Evolutionary conservation across 2,113 vertebrate species (phyloP).

Genomic region (Gracilinanus agilis): DNA sequence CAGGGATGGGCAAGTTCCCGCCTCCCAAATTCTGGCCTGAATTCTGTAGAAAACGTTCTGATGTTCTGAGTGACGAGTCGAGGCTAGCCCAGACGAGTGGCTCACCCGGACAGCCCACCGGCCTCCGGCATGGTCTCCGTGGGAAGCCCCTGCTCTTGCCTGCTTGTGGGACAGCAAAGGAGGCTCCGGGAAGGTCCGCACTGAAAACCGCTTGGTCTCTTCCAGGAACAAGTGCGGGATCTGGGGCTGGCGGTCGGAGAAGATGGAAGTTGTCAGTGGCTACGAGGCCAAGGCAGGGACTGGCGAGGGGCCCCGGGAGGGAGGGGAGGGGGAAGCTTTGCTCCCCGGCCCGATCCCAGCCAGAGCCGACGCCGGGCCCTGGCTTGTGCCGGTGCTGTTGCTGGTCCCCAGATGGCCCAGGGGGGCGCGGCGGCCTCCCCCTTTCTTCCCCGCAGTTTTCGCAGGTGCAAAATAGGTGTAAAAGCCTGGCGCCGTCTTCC

Average conservation of each 20-base stretch:
- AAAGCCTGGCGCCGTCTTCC: neutral
- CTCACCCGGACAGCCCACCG: neutral
- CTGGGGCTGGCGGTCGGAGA: conserved; percentile 98
- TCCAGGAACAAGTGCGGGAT: conserved; percentile 96
- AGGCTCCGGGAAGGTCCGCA: neutral
- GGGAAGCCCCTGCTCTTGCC: neutral
- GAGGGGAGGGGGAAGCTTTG: too few relatives aligned
- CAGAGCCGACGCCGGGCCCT: neutral
- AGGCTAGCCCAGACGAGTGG: neutral
- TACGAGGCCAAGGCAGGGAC: conserved; percentile 95
- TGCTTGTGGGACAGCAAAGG: neutral
- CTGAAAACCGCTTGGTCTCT: conserved; percentile 49
- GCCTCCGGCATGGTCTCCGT: neutral
- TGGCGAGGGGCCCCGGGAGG: too few relatives aligned
- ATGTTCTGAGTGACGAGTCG: neutral
- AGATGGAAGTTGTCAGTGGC: conserved; percentile 94
- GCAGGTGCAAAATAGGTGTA: too few relatives aligned
- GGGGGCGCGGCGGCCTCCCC: neutral
- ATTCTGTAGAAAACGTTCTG: neutral
- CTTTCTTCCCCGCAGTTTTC: too few relatives aligned
- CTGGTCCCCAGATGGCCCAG: neutral
- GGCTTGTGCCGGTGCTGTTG: neutral
- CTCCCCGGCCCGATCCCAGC: too few relatives aligned
- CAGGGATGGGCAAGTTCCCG: neutral
- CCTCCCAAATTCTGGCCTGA: neutral